These are phyloP conservation scores for Pocota personata DNA, from an alignment of 2,888 invertebrate genomes.

Conservation along the genomic window DNA sequence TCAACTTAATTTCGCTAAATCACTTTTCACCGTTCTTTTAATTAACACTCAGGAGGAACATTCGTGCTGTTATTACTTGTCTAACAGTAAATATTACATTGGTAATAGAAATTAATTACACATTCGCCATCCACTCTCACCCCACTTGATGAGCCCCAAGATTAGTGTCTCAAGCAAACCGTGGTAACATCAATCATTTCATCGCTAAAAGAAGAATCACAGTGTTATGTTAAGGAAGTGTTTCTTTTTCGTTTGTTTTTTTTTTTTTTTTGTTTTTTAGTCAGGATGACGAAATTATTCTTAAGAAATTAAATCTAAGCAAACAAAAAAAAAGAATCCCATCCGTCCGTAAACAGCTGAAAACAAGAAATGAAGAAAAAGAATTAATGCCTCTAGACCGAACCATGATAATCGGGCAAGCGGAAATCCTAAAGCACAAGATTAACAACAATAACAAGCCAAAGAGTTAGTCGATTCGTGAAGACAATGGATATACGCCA, in stretches of 20 bases:
- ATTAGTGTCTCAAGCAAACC: too few species aligned
- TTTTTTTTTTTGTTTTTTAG: not conserved
- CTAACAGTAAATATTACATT: constrained; percentile 40
- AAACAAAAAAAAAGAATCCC: constrained; percentile 25
- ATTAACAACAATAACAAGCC: constrained; percentile 35
- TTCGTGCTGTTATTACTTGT: constrained; percentile 21
- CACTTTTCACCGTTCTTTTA: constrained; percentile 43
- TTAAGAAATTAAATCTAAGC: constrained; percentile 26
- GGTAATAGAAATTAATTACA: constrained; percentile 57
- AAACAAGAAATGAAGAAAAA: constrained; percentile 17
- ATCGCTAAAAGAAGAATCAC: constrained; percentile 7
- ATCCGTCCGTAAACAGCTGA: constrained; percentile 57
- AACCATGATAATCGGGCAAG: constrained; percentile 70
- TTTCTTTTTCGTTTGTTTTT: constrained; percentile 25
- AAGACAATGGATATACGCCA: constrained; percentile 30
- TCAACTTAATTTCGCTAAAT: constrained; percentile 17
- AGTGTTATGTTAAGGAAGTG: constrained; percentile 11
- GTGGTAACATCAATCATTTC: constrained; percentile 43
- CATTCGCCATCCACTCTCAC: not conserved
- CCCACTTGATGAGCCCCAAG: constrained; percentile 20
- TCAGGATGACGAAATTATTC: constrained; percentile 54
- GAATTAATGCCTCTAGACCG: constrained; percentile 53
- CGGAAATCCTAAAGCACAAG: constrained; percentile 67
- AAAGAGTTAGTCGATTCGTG: constrained; percentile 13
- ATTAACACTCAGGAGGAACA: not conserved